Percentiles rank a stretch among this genome's conserved stretches.
These are phyloP conservation scores for Drosophila stalkeri DNA, from an alignment of 2,888 invertebrate species.

Conservation along the genomic window DNA sequence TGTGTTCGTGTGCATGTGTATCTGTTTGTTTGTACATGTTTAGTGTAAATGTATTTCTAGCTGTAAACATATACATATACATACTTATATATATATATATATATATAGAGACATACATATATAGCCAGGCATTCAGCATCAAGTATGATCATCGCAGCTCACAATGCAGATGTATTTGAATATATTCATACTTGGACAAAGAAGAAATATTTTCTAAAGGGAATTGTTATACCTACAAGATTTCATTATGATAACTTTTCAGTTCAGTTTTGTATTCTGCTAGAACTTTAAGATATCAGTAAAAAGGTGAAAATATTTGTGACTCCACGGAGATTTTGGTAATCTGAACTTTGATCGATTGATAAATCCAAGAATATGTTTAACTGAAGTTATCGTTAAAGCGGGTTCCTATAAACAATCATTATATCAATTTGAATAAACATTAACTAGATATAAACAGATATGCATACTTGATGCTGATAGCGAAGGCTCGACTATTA, in stretches of 20 bases:
- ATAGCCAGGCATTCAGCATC: constrained; percentile 31
- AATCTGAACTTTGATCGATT: neutral
- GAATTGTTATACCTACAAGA: neutral
- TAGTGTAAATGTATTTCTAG: constrained; percentile 65
- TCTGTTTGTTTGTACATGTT: constrained; percentile 74
- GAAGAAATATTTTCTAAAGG: neutral
- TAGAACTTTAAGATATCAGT: neutral
- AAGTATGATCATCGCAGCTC: constrained; percentile 15
- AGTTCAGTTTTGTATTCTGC: neutral
- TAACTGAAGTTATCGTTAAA: constrained; percentile 10
- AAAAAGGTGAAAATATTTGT: constrained; percentile 5
- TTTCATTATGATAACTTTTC: neutral
- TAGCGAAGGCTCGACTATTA: constrained; percentile 21
- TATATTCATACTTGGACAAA: neutral
- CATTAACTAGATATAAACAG: neutral
- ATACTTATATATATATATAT: constrained; percentile 9
- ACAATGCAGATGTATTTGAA: neutral
- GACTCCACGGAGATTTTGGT: neutral
- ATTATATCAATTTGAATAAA: constrained; percentile 3
- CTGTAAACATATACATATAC: constrained; percentile 34
- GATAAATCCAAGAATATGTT: neutral
- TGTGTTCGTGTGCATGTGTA: constrained; percentile 54
- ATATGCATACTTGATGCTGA: constrained; percentile 42
- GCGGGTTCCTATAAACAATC: constrained; percentile 30
- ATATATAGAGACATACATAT: constrained; percentile 17